Percentiles rank a stretch among this genome's conserved stretches.
phyloP scores from a whole-genome alignment of 2,888 invertebrate species.

The Patella ulyssiponensis region DNA sequence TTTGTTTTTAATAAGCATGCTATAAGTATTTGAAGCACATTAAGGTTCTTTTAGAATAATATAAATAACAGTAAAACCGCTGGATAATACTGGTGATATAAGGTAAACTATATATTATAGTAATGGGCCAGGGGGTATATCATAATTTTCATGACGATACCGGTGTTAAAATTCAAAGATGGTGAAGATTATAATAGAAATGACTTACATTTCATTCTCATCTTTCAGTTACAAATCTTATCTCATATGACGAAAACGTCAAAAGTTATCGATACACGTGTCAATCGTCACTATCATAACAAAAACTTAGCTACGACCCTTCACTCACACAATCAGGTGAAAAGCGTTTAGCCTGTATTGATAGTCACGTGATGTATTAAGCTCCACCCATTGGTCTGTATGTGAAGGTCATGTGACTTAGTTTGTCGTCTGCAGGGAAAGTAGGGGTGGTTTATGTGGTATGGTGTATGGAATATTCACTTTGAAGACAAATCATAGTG shows the following conservation, averaged over 20 bases:
- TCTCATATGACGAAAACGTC: neutral
- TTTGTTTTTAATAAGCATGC: no score
- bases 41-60: no score
- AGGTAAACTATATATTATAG: no score
- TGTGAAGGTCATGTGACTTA: slow-evolving; percentile 11
- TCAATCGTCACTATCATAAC: neutral
- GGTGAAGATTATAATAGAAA: no score
- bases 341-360: neutral
- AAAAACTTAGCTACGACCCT: neutral
- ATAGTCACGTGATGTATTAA: slow-evolving; percentile 21
- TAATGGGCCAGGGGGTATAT: no score
- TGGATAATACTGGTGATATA: no score
- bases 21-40: no score
- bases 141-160: no score
- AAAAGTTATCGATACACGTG: slow-evolving; percentile 9
- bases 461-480: slow-evolving; percentile 9
- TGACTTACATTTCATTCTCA: no score
- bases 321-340: neutral
- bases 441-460: slow-evolving; percentile 26
- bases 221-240: neutral
- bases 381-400: slow-evolving; percentile 19
- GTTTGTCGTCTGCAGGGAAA: slow-evolving; percentile 21
- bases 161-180: no score
- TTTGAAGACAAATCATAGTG: slow-evolving; percentile 1
- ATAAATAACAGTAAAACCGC: no score